These are phyloP conservation scores for Caloenas nicobarica DNA, from an alignment of 2,113 vertebrate species.

Conservation along the genomic window DNA sequence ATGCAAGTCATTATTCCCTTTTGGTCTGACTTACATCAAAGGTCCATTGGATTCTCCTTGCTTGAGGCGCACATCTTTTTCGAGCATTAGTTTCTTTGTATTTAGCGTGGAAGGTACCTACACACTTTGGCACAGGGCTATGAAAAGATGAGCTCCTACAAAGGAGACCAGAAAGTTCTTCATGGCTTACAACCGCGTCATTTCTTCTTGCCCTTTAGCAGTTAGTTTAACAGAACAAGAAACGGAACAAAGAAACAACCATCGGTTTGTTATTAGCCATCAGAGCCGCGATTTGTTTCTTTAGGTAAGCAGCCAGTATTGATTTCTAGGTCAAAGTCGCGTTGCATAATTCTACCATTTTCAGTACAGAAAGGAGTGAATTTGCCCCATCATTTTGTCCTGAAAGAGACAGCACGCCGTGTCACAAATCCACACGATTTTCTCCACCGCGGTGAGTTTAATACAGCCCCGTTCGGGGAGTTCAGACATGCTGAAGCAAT, in stretches of 20 bases:
- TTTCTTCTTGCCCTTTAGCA: constrained; percentile 30
- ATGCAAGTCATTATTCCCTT: background rate
- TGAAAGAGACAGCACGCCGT: background rate
- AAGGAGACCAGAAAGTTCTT: constrained; percentile 43
- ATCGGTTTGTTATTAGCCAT: constrained; percentile 33
- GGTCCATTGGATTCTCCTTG: background rate
- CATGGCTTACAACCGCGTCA: background rate
- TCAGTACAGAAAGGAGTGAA: background rate
- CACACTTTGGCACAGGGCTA: background rate
- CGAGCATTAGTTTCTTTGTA: background rate
- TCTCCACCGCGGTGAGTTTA: background rate
- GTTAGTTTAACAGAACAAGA: constrained; percentile 7
- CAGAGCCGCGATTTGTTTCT: background rate
- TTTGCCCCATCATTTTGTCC: background rate
- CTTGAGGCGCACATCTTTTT: background rate
- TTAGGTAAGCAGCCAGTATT: constrained; percentile 31
- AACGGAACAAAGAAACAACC: constrained; percentile 24
- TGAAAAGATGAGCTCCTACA: constrained; percentile 26
- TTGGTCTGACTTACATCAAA: background rate
- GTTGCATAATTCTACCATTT: constrained; percentile 16
- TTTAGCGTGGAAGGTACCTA: background rate
- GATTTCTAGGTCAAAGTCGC: constrained; percentile 29
- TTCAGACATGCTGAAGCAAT: constrained; percentile 20
- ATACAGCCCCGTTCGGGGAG: background rate
- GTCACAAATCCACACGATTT: background rate